phyloP scores from a whole-genome alignment of 2,888 invertebrate genomes.

The Drosophila mimica region DNA sequence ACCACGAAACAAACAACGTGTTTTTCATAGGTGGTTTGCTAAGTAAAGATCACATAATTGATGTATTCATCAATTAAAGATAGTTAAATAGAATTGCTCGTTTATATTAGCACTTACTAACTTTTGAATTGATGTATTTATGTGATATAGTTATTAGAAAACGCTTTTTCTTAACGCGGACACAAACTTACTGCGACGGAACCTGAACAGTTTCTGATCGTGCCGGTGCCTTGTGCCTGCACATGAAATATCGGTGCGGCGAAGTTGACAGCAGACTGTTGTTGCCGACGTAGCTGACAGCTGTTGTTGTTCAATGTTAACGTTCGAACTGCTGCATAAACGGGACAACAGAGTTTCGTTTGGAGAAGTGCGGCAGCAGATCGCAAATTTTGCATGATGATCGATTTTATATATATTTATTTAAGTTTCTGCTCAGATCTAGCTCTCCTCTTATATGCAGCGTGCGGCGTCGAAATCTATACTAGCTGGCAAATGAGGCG shows the following conservation, averaged over 20 bases:
- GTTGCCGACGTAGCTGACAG: conserved; percentile 17
- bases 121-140: neutral
- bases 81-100: neutral
- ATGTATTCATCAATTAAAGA: neutral
- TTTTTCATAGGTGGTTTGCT: neutral
- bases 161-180: neutral
- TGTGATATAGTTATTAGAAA: neutral
- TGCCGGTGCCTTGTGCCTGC: conserved; percentile 4
- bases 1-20: conserved; percentile 27
- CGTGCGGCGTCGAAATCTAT: conserved; percentile 29
- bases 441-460: conserved; percentile 25
- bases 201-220: conserved; percentile 64
- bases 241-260: conserved; percentile 8
- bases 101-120: neutral
- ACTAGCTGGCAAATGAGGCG: conserved; percentile 32
- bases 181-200: conserved; percentile 41
- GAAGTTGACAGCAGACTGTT: conserved; percentile 26
- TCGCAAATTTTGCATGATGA: conserved; percentile 46
- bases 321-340: conserved; percentile 14
- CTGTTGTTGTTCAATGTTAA: conserved; percentile 30
- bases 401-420: neutral
- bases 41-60: neutral
- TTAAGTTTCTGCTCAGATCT: conserved; percentile 22
- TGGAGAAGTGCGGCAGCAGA: conserved; percentile 6
- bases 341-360: neutral